Evolutionary conservation across 2,888 invertebrate genomes (phyloP).

Genomic region (Eledone cirrhosa): DNA sequence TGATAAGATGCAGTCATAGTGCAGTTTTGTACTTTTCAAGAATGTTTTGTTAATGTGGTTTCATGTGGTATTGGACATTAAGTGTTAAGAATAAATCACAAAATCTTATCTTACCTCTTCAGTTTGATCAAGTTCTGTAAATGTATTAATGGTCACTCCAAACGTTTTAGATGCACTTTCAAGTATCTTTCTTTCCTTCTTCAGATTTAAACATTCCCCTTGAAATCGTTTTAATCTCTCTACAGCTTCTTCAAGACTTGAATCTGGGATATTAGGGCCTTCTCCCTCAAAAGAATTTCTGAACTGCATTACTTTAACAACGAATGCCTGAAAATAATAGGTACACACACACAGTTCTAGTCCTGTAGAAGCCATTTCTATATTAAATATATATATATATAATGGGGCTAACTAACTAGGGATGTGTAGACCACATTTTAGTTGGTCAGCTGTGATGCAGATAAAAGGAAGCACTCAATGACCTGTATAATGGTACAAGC

Average conservation of each 20-base stretch:
- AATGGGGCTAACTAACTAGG: too few relatives aligned
- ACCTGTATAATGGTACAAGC: too few relatives aligned
- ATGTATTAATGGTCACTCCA: conserved; percentile 65
- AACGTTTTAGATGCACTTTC: conserved; percentile 67
- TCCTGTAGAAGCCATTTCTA: too few relatives aligned
- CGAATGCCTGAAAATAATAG: conserved; percentile 60
- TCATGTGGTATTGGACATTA: too few relatives aligned
- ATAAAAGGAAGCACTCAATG: too few relatives aligned
- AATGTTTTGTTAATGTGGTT: too few relatives aligned
- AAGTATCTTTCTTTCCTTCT: conserved; percentile 63
- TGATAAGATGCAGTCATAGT: too few relatives aligned
- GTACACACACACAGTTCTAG: too few relatives aligned
- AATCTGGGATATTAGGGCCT: conserved; percentile 65
- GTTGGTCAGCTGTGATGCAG: too few relatives aligned
- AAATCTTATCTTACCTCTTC: conserved; percentile 60
- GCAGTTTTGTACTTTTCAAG: too few relatives aligned
- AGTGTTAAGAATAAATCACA: not conserved
- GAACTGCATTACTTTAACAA: conserved; percentile 67
- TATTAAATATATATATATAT: too few relatives aligned
- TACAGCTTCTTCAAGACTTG: conserved; percentile 64
- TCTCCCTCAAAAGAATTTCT: conserved; percentile 67
- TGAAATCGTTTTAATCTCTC: conserved; percentile 64
- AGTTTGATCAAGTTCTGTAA: conserved; percentile 66
- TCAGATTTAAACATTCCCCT: conserved; percentile 60
- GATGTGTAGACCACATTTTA: too few relatives aligned